These are phyloP conservation scores for Rhagonycha lutea DNA, from an alignment of 2,888 invertebrate species.

Conservation along the genomic window DNA sequence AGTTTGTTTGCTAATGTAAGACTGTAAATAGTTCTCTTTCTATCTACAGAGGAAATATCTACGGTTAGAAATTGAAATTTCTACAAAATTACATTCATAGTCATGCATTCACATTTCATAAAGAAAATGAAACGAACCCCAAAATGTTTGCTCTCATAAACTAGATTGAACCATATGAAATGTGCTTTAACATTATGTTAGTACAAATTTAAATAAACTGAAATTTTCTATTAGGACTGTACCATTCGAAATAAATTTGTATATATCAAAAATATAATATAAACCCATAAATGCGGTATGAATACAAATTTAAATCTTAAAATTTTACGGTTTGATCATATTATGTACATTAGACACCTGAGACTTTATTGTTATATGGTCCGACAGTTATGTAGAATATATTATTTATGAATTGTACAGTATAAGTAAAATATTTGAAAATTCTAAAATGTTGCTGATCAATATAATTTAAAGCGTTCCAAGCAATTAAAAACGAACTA, in stretches of 20 bases:
- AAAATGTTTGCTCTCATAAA: background rate
- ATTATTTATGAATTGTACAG: background rate
- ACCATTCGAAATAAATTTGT: background rate
- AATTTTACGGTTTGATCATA: constrained; percentile 13
- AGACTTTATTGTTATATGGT: constrained; percentile 11
- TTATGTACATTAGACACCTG: constrained; percentile 17
- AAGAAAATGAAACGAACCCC: background rate
- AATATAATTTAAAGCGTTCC: background rate
- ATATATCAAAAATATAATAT: background rate
- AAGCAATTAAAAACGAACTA: background rate
- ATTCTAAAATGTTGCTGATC: background rate
- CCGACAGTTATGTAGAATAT: background rate
- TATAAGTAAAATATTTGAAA: background rate
- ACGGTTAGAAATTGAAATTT: background rate
- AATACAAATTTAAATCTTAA: constrained; percentile 5
- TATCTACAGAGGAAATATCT: background rate
- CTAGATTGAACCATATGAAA: background rate
- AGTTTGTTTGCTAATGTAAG: background rate
- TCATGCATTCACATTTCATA: background rate
- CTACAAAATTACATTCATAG: background rate
- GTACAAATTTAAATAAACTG: background rate
- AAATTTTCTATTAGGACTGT: background rate
- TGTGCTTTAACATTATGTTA: background rate
- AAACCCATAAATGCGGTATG: background rate
- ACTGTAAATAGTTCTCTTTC: background rate